Percentiles rank a stretch among this genome's conserved stretches.
phyloP scores from a whole-genome alignment of 2,888 invertebrate species.

The Charanyca ferruginea region DNA sequence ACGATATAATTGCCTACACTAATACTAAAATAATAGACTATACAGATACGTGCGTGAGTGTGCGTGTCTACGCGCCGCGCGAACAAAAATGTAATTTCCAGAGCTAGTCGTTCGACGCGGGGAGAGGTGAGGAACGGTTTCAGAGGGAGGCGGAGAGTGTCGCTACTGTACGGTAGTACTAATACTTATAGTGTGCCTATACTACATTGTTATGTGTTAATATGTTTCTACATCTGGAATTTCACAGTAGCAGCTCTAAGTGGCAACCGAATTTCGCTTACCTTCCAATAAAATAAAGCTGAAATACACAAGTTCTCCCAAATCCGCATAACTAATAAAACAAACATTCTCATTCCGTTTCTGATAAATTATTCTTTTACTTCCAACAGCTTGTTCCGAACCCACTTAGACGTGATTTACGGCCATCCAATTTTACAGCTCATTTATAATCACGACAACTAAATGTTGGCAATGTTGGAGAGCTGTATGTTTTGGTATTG shows the following conservation, averaged over 20 bases:
- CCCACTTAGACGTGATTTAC: constrained; percentile 59
- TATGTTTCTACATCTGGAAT: neutral
- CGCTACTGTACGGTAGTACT: too few species aligned
- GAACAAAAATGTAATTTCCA: too few species aligned
- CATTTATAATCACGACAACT: constrained; percentile 51
- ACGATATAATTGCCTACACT: too few species aligned
- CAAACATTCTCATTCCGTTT: constrained; percentile 39
- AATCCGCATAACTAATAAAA: constrained; percentile 55
- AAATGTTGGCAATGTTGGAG: constrained; percentile 38
- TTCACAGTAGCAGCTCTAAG: neutral
- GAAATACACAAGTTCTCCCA: constrained; percentile 17
- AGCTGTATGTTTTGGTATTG: neutral
- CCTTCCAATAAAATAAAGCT: neutral
- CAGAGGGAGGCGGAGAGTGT: too few species aligned
- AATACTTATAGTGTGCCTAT: too few species aligned
- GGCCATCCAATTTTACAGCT: constrained; percentile 58
- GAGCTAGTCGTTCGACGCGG: too few species aligned
- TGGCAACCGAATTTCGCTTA: neutral
- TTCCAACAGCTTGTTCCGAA: constrained; percentile 46
- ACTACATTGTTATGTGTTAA: too few species aligned
- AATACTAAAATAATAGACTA: too few species aligned
- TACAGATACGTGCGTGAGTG: too few species aligned
- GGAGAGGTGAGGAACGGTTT: too few species aligned
- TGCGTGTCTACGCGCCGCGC: too few species aligned
- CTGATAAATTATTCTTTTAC: constrained; percentile 62